phyloP scores from a whole-genome alignment of 2,888 invertebrate genomes.

The Conus canariensis region DNA sequence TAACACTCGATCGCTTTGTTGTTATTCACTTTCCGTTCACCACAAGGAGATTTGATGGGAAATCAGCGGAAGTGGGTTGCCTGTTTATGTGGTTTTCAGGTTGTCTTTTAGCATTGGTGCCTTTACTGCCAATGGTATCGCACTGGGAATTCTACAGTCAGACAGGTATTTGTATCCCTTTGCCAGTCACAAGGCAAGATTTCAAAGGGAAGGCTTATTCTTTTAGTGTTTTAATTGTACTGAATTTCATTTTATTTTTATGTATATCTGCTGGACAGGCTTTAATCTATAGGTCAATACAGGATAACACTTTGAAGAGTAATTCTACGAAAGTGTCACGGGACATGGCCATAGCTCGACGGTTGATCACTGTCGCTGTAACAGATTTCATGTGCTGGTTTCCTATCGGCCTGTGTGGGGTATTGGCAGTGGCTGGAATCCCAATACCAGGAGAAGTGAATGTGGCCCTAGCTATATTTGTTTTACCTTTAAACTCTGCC shows the following conservation, averaged over 20 bases:
- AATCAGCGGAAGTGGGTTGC: background rate
- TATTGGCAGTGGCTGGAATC: slow-evolving; percentile 35
- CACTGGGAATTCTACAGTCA: slow-evolving; percentile 67
- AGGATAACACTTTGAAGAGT: background rate
- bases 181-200: slow-evolving; percentile 73
- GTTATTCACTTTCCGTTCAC: slow-evolving; percentile 5
- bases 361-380: background rate
- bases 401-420: slow-evolving; percentile 42
- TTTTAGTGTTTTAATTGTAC: slow-evolving; percentile 17
- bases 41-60: background rate
- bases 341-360: background rate
- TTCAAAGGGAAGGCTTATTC: slow-evolving; percentile 75
- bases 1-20: background rate
- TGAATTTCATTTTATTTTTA: background rate
- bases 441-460: slow-evolving; percentile 44
- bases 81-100: background rate
- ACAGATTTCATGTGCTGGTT: slow-evolving; percentile 47
- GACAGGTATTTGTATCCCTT: slow-evolving; percentile 73
- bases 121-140: slow-evolving; percentile 38
- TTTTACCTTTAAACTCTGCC: slow-evolving; percentile 81
- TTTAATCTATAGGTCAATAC: slow-evolving; percentile 1
- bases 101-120: background rate
- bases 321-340: background rate
- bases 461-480: slow-evolving; percentile 73
- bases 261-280: background rate